These are phyloP conservation scores for Calliphora vomitoria DNA, from an alignment of 2,888 invertebrate genomes.

Conservation along the genomic window DNA sequence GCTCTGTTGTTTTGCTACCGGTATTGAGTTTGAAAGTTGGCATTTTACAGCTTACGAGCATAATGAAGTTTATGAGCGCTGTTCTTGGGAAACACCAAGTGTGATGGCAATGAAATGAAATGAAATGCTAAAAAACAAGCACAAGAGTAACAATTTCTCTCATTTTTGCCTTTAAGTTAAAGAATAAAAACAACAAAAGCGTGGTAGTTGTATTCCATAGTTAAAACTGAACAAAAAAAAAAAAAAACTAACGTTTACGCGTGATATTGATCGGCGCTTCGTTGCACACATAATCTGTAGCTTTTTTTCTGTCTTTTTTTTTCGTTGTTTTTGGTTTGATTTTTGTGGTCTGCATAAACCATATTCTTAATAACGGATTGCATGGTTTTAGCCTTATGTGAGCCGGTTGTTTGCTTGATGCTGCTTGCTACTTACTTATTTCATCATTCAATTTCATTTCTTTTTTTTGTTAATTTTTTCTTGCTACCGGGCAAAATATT, in stretches of 20 bases:
- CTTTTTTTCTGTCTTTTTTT: slow-evolving; percentile 12
- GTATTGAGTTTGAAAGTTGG: slow-evolving; percentile 68
- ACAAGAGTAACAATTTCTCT: slow-evolving; percentile 60
- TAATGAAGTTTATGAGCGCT: slow-evolving; percentile 70
- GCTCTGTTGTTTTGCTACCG: slow-evolving; percentile 64
- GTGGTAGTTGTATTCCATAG: neutral
- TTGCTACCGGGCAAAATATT: slow-evolving; percentile 69
- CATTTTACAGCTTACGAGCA: slow-evolving; percentile 67
- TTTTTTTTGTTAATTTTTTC: slow-evolving; percentile 55
- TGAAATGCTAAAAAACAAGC: slow-evolving; percentile 1
- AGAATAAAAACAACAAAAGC: slow-evolving; percentile 39
- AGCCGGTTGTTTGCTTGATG: slow-evolving; percentile 16
- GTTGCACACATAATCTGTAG: slow-evolving; percentile 67
- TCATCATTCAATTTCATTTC: slow-evolving; percentile 56
- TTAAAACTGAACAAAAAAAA: neutral
- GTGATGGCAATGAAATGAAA: slow-evolving; percentile 62
- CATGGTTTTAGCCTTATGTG: slow-evolving; percentile 48
- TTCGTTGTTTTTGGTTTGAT: slow-evolving; percentile 40
- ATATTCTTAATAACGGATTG: slow-evolving; percentile 73
- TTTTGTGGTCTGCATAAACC: slow-evolving; percentile 63
- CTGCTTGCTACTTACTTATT: slow-evolving; percentile 57
- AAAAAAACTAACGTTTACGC: slow-evolving; percentile 71
- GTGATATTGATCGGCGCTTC: slow-evolving; percentile 76
- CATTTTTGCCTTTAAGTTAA: slow-evolving; percentile 74
- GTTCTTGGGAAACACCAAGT: slow-evolving; percentile 69